Base-by-base conservation (phyloP, 1,140 invertebrate species). In the Caenorhabditis brenneri region DNA sequence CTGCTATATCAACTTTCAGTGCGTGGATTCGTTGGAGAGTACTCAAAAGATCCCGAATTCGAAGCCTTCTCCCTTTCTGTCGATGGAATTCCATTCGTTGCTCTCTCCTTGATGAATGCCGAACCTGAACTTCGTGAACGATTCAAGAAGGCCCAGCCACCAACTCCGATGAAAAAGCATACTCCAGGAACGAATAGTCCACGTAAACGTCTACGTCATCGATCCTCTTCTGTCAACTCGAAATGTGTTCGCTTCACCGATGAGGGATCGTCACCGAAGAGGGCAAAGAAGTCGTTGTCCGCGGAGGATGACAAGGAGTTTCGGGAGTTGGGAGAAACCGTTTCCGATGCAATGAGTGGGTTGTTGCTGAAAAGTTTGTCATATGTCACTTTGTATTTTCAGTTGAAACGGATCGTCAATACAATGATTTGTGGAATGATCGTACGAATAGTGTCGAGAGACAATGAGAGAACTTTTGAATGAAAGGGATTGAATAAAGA, bases 41-140 rank as follows among this genome's bases (percentile, higher is more conserved):
- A 74, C 10, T 31, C 65, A 7, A 6, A n/a, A 24, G n/a, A 39
- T 42, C 36, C 65, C 7, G 65, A 74, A 5, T 74, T 74, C 29
- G 65, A 74, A 42, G 65, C 65, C 12, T 74, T 74, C 15, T 39
- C 33, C 12, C n/a, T 74, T 24, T 46, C n/a, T 15, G 65, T 74
- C 36, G 65, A 74, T 15, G 65, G 65, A 74, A 74, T 74, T 74
- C 65, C 65, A 74, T 74, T 74, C 24, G 65, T 74, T 9, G 65
- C 65, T 22, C 65, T 74, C 12, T 74, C 65, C 24, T 36, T 74
- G 15, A 39, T 74, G 19, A 74, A 42, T 74, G 36, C 65, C 10
- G 36, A 74, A n/a, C 6, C 36, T 4, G 22, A 15, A 16, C 36
- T 74, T 22, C 22, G 16, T 2, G 33, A 24, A 5, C 42, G 22